A percentile compares a stretch with the other conserved stretches of the same genome.
These are phyloP conservation scores for Microplitis deprimator DNA, from an alignment of 2,888 invertebrate genomes.

Conservation along the genomic window DNA sequence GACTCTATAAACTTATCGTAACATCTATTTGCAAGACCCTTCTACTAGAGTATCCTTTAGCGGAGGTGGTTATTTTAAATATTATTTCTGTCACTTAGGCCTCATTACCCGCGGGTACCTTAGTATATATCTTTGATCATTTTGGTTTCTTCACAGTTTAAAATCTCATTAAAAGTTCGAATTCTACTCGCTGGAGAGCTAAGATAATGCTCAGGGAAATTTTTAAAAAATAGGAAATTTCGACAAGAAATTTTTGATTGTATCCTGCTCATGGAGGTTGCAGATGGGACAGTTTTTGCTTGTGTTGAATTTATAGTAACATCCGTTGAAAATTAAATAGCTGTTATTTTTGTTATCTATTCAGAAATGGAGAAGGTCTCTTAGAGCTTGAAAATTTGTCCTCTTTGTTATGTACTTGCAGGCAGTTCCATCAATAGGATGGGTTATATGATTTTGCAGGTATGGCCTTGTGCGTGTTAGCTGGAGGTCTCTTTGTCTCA, in stretches of 20 bases:
- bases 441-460: neutral
- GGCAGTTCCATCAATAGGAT: neutral
- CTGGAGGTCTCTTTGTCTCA: neutral
- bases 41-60: no score
- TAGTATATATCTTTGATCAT: no score
- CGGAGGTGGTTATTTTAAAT: no score
- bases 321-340: neutral
- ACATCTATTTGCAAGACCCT: no score
- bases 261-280: neutral
- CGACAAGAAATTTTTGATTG: neutral
- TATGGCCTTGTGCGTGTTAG: neutral
- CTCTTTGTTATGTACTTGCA: neutral
- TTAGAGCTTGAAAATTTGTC: neutral
- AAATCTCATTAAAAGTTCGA: no score
- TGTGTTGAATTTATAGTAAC: neutral
- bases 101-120: no score
- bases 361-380: neutral
- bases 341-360: neutral
- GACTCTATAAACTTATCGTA: no score
- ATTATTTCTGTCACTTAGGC: no score
- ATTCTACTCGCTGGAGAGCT: neutral
- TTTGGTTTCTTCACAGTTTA: no score
- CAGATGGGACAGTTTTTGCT: neutral
- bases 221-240: neutral
- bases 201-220: neutral